Evolutionary conservation across 2,113 vertebrate species (phyloP).

Genomic region (Apaloderma vittatum): DNA sequence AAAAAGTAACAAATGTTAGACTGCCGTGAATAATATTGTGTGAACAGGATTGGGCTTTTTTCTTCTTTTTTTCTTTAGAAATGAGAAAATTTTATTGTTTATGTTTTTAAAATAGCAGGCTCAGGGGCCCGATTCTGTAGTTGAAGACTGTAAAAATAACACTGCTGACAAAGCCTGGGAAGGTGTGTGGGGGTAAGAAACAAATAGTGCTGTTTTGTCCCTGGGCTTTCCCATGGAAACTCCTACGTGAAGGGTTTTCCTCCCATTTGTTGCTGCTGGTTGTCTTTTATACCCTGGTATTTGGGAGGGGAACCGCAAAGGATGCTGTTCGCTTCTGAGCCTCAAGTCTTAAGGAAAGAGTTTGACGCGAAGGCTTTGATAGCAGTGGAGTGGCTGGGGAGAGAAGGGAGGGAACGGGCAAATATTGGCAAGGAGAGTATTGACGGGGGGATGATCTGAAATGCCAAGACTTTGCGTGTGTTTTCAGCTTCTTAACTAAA

Average conservation of each 20-base stretch:
- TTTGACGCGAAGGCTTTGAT: neutral
- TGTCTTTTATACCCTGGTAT: neutral
- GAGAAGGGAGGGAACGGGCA: neutral
- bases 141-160: neutral
- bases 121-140: neutral
- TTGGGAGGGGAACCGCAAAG: neutral
- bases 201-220: neutral
- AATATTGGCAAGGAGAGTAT: neutral
- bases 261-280: neutral
- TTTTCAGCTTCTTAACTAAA: slow-evolving; percentile 11
- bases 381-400: neutral
- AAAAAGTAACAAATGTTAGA: neutral
- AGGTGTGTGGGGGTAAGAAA: neutral
- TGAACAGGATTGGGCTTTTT: neutral
- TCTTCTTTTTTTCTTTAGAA: neutral
- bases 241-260: neutral
- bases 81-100: neutral
- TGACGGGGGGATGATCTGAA: neutral
- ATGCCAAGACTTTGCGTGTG: neutral
- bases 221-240: neutral
- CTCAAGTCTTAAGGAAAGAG: neutral
- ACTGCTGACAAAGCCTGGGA: neutral
- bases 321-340: neutral
- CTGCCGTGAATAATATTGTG: neutral
- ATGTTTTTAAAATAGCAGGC: too few species aligned